These are phyloP conservation scores for Himantopus leucocephalus DNA, from an alignment of 2,113 vertebrate genomes.

Conservation along the genomic window DNA sequence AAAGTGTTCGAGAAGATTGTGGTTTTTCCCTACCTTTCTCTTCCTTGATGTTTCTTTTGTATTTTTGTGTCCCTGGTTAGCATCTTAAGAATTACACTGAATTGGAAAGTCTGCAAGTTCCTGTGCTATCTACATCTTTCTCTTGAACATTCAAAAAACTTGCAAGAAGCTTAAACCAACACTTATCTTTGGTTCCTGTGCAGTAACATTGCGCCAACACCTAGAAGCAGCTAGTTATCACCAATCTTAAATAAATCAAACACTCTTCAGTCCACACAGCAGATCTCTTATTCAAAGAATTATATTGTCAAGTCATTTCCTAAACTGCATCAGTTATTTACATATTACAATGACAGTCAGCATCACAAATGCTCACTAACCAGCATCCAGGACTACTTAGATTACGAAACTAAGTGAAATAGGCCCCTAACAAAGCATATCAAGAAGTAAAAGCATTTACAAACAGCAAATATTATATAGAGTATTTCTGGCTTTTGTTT, in stretches of 20 bases:
- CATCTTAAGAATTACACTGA: not conserved
- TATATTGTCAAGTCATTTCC: not conserved
- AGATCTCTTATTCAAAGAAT: not conserved
- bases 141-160: not conserved
- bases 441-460: not conserved
- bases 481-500: not conserved
- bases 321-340: not conserved
- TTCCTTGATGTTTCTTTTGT: not conserved
- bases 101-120: not conserved
- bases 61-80: not conserved
- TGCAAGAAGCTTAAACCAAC: not conserved
- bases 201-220: too few species aligned
- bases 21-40: not conserved
- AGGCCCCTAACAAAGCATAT: not conserved
- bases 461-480: not conserved
- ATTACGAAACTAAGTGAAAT: not conserved
- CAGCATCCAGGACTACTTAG: not conserved
- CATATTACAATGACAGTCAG: not conserved
- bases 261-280: not conserved
- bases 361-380: not conserved
- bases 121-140: not conserved
- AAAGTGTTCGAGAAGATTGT: not conserved
- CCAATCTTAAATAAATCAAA: not conserved
- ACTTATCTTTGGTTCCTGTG: not conserved
- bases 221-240: not conserved